Conservation (phyloP, 2,888 invertebrate species). For the Leucophenga montana region DNA sequence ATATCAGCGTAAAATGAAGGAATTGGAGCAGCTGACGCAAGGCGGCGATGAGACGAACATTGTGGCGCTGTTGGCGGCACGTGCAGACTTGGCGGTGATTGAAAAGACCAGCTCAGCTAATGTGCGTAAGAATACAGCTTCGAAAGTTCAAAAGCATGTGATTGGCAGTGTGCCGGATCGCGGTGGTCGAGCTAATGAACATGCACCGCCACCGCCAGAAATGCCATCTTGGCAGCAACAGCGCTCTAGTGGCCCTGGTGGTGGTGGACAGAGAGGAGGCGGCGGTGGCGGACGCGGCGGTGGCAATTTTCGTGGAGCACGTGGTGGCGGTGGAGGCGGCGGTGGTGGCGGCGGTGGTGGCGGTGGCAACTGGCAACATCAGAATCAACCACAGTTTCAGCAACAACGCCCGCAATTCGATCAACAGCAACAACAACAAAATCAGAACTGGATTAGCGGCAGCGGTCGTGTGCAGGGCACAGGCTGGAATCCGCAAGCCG, state of each 20-base stretch:
- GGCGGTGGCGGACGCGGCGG: conserved; percentile 62
- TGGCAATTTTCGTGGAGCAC: conserved; percentile 57
- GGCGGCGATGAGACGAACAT: conserved; percentile 76
- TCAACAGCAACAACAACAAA: conserved; percentile 33
- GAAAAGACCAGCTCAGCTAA: conserved; percentile 93
- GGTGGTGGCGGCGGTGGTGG: conserved; percentile 59
- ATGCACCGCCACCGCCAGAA: conserved; percentile 94
- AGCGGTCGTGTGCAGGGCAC: conserved; percentile 72
- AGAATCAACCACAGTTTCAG: conserved; percentile 43
- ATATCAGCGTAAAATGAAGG: conserved; percentile 75
- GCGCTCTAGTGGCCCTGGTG: conserved; percentile 74
- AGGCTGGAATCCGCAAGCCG: conserved; percentile 64
- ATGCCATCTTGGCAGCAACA: conserved; percentile 96
- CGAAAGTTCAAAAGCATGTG: conserved; percentile 88
- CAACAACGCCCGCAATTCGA: conserved; percentile 57
- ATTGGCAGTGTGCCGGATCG: conserved; percentile 95
- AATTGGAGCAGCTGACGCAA: conserved; percentile 64
- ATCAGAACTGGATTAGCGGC: conserved; percentile 64
- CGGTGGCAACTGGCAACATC: conserved; percentile 45
- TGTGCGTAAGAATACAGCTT: conserved; percentile 88
- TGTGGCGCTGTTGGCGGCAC: conserved; percentile 87
- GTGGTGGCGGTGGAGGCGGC: conserved; percentile 58
- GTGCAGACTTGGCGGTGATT: conserved; percentile 87
- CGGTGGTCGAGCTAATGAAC: conserved; percentile 93
- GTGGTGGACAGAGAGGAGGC: conserved; percentile 62